Evolutionary conservation across 2,888 invertebrate species (phyloP), one percentile per base, ranked within the genome.

Genomic region (Microplitis deprimator): DNA sequence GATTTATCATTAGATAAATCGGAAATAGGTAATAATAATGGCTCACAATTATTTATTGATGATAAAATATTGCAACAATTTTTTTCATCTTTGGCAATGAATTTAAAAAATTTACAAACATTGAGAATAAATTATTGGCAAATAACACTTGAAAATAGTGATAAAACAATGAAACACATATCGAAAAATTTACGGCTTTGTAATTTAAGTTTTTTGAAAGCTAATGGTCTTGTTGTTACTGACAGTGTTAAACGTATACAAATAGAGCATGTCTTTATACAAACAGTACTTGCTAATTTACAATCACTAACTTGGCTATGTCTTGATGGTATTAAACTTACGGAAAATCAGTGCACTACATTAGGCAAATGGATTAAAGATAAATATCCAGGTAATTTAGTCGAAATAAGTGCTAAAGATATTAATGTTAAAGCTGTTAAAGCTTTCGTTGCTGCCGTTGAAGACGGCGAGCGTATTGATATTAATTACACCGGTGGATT

Each of bases 1-100:
- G 91, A 91, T 81, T 85, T 91, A 20, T 91, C 91, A 13, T 88
- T 91, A 73, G 91, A 91, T 82, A 90, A 91, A 77, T 90, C 90
- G 1, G 89, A 90, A 1, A 86, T 90, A 73, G 90, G 90, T 6
- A 88, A 88, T 13, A 87, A 88, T 59, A 89, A 90, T 60, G 84
- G 85, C 0, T 85, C 87, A 5, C 78, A 85, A 4, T 79, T 87
- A 16, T 87, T 91, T 78, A 90, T 91, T 78, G 91, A 91, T 84
- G 91, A 92, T 83, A 91, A 91, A 80, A 89, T 90, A 65, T 86
- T 91, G 41, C 85, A 90, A 39, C 86, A 88, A 61, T 91, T 92
- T 85, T 91, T 91, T 84, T 85, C 87, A 77, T 90, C 90, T 16
- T 84, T 91, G 16, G 88, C 91, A 16, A 82, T 87, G 6, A 87